Base-by-base conservation (phyloP, 1,140 invertebrate species). In the Drosophila nigrodunni region DNA sequence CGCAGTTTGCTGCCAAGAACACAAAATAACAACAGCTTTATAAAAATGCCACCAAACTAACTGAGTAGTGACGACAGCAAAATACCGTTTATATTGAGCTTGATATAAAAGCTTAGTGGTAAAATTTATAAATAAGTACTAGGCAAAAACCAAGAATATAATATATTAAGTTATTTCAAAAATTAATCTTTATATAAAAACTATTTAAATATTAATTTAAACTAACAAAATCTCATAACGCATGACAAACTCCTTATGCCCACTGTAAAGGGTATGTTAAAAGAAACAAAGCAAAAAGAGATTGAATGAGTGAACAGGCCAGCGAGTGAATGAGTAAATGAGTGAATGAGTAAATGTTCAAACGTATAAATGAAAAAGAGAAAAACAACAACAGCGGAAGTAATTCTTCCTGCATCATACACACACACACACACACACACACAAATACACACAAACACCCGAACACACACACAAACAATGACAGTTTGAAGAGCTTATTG, bases 331-430 rank as follows among this genome's bases (percentile, higher is more conserved):
- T 72, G 74, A 76, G 54, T 71, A 72, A 82, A 67, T 83, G 81
- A 82, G 66, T 78, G 77, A 83, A 78, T 80, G 80, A 85, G 74
- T 89, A 83, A 88, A 83, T 89, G 83, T 76, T 73, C 71, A 77
- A 65, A 72, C 82, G 73, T 80, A 80, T 72, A 80, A 88, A 85
- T 76, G 86, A 72, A 30, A 85, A 85, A 85, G 68, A 85, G 65
- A 85, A 78, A 76, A 80, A 69, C 77, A 73, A 73, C 79, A 80
- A 80, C 83, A 89, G 80, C 85, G 85, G 85, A 89, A 89, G 78
- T 87, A 89, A 89, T 89, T 89, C 85, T 89, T 89, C 86, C 85
- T 89, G 86, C 75, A 78, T 61, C 41, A 46, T 44, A 54, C 59
- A 46, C 61, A 60, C 50, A 46, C 34, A 72, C 52, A 74, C 37